A percentile compares a stretch with the other conserved stretches of the same genome.
These are phyloP conservation scores for Danio rerio DNA, from an alignment of 2,113 vertebrate genomes.

Conservation along the genomic window GRCz12tu NC_133200.1:38537001-38537500, in stretches of 20 bases:
- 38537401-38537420: slow-evolving; percentile 55
- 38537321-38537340: slow-evolving; percentile 60
- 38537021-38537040: too few species aligned
- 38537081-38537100: too few species aligned
- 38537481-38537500: not conserved
- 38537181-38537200: slow-evolving; percentile 19
- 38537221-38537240: slow-evolving; percentile 18
- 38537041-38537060: too few species aligned
- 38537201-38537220: slow-evolving; percentile 48
- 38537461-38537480: not conserved
- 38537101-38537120: too few species aligned
- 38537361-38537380: slow-evolving; percentile 53
- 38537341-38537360: slow-evolving; percentile 61
- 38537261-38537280: slow-evolving; percentile 42
- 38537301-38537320: slow-evolving; percentile 8
- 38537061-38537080: too few species aligned
- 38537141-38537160: not conserved
- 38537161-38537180: slow-evolving; percentile 59
- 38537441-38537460: slow-evolving; percentile 33
- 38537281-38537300: slow-evolving; percentile 42
- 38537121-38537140: too few species aligned
- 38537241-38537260: slow-evolving; percentile 64
- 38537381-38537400: slow-evolving; percentile 59
- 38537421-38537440: slow-evolving; percentile 51
- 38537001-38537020: too few species aligned